Base-by-base conservation (phyloP, 1,140 invertebrate genomes). In the Scaptomyza pallida region DNA sequence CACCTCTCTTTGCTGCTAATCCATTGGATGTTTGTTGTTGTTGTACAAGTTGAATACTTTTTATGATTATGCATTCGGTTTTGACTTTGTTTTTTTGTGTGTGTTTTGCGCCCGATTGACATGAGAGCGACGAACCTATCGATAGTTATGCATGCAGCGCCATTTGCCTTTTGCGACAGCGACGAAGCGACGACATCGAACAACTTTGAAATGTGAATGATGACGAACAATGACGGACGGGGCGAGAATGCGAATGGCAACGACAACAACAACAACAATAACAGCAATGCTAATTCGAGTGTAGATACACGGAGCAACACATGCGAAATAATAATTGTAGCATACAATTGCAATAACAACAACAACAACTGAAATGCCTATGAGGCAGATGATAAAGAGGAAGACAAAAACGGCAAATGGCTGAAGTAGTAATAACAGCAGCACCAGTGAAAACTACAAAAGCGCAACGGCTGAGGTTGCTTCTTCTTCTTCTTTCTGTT, bases 311-410 rank as follows among this genome's bases (percentile, higher is more conserved):
- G 26, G 44, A 48, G 54, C 79, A 82, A 75, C 70, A 72, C 70
- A 72, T 79, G 80, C 68, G 80, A 83, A 83, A 72, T 79, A 86
- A 88, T 86, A 86, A 86, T 86, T 86, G 81, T 88, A 81, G 70
- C 81, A 37, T 30, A 81, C 73, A 80, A 81, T 81, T 81, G 64
- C 75, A 56, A 19, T 51, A 74, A 63, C 56, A 55, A 72, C 23
- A 15, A n/a, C 48, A 59, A 23, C 48, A 68, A 55, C 35, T 21
- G 9, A 67, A 48, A 56, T 13, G 52, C 57, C 57, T 60, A 60
- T 50, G 33, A 48, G 37, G 17, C 19, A 69, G 44, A 50, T 50
- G 30, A 41, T 61, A 19, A 43, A 57, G 37, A 55, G 52, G 37
- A 40, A 33, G 37, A 59, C 69, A 63, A 26, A 26, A 26, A 26